Evolutionary conservation across 2,888 invertebrate genomes (phyloP).

Genomic region (Nezara viridula): DNA sequence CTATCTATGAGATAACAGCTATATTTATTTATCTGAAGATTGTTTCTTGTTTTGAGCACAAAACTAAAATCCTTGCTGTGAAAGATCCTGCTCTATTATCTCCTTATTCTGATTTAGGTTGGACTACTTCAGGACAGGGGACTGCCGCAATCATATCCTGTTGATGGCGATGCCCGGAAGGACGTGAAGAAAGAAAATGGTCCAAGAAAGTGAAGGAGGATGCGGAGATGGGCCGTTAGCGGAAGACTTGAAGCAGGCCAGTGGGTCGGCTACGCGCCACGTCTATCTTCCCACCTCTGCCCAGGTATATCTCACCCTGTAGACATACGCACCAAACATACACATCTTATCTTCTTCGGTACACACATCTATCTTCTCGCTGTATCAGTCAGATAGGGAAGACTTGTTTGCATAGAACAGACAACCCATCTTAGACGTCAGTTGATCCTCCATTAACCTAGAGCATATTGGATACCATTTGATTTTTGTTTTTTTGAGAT

Average conservation of each 20-base stretch:
- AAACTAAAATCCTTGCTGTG: too few relatives aligned
- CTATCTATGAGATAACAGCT: too few relatives aligned
- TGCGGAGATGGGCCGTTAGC: conserved; percentile 16
- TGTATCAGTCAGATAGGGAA: conserved; percentile 12
- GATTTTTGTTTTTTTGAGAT: too few relatives aligned
- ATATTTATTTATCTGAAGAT: too few relatives aligned
- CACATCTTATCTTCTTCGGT: conserved; percentile 16
- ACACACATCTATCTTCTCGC: not conserved
- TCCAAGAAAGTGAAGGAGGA: conserved; percentile 22
- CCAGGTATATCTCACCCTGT: not conserved
- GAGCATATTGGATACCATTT: not conserved
- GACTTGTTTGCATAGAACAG: not conserved
- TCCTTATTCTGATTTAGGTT: not conserved
- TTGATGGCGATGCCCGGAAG: not conserved
- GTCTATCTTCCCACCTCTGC: not conserved
- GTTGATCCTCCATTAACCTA: not conserved
- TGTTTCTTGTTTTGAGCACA: too few relatives aligned
- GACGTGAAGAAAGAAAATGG: conserved; percentile 29
- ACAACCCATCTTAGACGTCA: not conserved
- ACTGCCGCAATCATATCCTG: not conserved
- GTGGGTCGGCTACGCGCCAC: not conserved
- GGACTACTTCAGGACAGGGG: not conserved
- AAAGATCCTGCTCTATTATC: not conserved
- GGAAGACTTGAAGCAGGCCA: conserved; percentile 24
- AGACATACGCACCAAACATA: not conserved